Evolutionary conservation across 2,797 vertebrate species (phyloP), one percentile per base, ranked within the genome.

Genomic region (Pelobates cultripes): DNA sequence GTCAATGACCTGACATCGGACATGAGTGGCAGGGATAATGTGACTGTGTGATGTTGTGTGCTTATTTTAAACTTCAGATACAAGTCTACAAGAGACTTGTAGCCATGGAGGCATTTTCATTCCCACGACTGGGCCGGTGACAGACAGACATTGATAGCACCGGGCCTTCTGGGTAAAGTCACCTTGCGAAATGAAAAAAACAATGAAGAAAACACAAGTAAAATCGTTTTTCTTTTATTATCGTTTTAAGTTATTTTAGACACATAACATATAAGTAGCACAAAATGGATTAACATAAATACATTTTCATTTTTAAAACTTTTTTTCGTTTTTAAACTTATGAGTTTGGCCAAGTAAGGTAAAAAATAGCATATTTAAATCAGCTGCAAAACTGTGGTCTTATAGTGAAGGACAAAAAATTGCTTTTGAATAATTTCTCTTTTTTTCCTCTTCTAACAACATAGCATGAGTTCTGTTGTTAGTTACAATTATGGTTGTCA

Each of bases 41-140:
- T 64, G 61, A 17, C 61, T 64, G 61, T 28, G 9, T 64, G 61
- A 64, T 64, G 61, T 64, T 40, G 17, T 64, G 17, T 64, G 15
- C 4, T 64, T 64, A 64, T 64, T 64, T 64, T 64, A 64, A 17
- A 64, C 15, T n/a, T 64, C 61, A 64, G 17, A 64, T 64, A 64
- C 61, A 28, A 14, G n/a, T 28, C 15, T 64, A 64, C 17, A 64
- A 64, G 61, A 17, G 61, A 4, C 15, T 28, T 64, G 61, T 64
- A 28, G 61, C 6, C 4, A 17, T 7, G 3, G 17, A 17, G 4
- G n/a, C 61, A 64, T 28, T 17, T 28, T 64, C 6, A 64, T 64
- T 64, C 6, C n/a, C n/a, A 64, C 15, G 13, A 17, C 61, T 17
- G 61, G 15, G 15, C 5, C 13, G 15, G 61, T 64, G 55, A 57